Evolutionary conservation across 2,113 vertebrate species (phyloP).

Genomic region (Meleagris gallopavo): DNA sequence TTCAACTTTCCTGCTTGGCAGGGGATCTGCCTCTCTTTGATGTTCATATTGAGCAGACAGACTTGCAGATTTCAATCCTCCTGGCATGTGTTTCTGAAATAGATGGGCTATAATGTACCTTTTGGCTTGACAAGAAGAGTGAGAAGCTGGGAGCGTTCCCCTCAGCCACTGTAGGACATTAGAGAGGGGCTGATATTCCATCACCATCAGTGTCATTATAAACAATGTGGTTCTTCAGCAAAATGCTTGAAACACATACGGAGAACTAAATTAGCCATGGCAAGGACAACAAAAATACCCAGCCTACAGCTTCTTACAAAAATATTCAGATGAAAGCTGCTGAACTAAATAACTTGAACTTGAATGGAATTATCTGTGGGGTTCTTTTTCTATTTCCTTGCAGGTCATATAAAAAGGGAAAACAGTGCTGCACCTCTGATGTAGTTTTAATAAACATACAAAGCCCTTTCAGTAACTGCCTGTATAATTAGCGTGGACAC

Average conservation of each 20-base stretch:
- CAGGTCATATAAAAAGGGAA: background rate
- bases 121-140: background rate
- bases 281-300: background rate
- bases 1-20: conserved; percentile 11
- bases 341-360: background rate
- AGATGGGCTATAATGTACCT: background rate
- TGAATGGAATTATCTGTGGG: background rate
- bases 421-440: conserved; percentile 4
- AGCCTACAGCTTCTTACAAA: background rate
- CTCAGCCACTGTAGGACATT: background rate
- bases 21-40: background rate
- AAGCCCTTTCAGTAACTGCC: conserved; percentile 27
- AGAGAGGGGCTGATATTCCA: background rate
- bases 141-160: background rate
- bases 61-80: background rate
- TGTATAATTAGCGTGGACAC: conserved; percentile 44
- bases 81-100: background rate
- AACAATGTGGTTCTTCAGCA: background rate
- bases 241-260: conserved; percentile 28
- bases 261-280: conserved; percentile 37
- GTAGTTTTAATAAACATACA: conserved; percentile 58
- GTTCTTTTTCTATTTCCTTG: background rate
- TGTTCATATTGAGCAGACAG: background rate
- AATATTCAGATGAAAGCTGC: background rate
- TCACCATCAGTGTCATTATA: background rate